These are phyloP conservation scores for Channa argus DNA, from an alignment of 2,113 vertebrate genomes.

Conservation along the genomic window DNA sequence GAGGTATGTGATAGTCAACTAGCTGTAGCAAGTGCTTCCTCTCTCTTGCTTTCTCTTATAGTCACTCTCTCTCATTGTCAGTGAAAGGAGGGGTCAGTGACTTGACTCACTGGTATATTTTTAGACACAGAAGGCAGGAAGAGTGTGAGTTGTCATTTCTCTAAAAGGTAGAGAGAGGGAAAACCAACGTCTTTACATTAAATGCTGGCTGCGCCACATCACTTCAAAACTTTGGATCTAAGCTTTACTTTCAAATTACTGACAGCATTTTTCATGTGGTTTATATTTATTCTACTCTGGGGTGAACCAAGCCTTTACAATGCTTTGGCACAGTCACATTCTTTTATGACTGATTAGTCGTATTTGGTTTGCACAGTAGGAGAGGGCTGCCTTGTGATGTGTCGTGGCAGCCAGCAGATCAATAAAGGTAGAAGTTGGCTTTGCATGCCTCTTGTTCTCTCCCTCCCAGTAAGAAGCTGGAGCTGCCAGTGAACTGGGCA, in stretches of 20 bases:
- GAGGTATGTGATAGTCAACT: constrained; percentile 66
- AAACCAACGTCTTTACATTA: constrained; percentile 59
- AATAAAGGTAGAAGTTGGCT: constrained; percentile 46
- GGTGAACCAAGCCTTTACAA: neutral
- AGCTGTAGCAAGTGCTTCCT: constrained; percentile 65
- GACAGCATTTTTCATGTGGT: neutral
- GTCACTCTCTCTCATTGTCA: constrained; percentile 38
- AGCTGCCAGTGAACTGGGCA: constrained; percentile 32
- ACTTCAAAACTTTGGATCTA: constrained; percentile 21
- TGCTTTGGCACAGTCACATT: neutral
- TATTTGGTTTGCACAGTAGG: constrained; percentile 18
- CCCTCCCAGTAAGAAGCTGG: constrained; percentile 42
- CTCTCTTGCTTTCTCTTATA: constrained; percentile 49
- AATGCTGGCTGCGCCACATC: constrained; percentile 66
- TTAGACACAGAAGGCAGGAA: constrained; percentile 82
- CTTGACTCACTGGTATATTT: constrained; percentile 68
- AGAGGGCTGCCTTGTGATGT: constrained; percentile 52
- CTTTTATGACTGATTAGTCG: constrained; percentile 10
- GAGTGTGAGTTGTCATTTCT: constrained; percentile 69
- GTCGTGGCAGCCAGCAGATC: constrained; percentile 67
- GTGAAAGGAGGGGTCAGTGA: constrained; percentile 72
- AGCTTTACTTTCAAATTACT: neutral
- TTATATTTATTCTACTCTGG: neutral
- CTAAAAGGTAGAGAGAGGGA: constrained; percentile 57
- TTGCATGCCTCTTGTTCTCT: constrained; percentile 48